Percentiles rank a stretch among this genome's conserved stretches.
These are phyloP conservation scores for Ctena decussata DNA, from an alignment of 2,888 invertebrate genomes.

Conservation along the genomic window DNA sequence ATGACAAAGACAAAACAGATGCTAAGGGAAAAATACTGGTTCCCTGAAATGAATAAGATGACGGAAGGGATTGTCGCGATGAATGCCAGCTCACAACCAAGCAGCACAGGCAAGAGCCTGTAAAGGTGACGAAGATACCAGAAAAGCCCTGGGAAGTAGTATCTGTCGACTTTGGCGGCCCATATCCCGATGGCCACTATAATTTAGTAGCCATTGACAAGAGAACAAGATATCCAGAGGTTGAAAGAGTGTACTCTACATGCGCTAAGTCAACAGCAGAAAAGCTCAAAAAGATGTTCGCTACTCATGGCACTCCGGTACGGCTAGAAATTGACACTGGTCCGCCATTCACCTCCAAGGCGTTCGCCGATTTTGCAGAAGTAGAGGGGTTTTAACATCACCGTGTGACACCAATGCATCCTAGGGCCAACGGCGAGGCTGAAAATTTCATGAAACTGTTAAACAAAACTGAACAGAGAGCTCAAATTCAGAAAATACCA, in stretches of 20 bases:
- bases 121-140: neutral
- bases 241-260: no score
- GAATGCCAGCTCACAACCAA: no score
- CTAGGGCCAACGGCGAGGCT: no score
- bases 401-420: neutral
- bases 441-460: no score
- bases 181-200: no score
- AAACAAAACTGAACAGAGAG: neutral
- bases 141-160: slow-evolving; percentile 8
- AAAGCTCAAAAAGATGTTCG: no score
- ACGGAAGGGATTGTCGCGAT: no score
- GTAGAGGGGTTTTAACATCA: neutral
- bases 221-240: no score
- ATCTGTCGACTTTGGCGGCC: neutral
- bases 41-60: no score
- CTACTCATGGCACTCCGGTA: neutral
- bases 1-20: slow-evolving; percentile 11
- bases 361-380: neutral
- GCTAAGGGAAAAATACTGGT: slow-evolving; percentile 4
- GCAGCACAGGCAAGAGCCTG: no score
- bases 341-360: neutral
- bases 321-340: neutral
- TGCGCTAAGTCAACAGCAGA: no score
- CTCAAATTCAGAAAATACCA: neutral
- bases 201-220: no score